Percentiles rank a stretch among this genome's conserved stretches.
These are phyloP conservation scores for Semaprochilodus insignis DNA, from an alignment of 2,797 vertebrate genomes.

Conservation along the genomic window DNA sequence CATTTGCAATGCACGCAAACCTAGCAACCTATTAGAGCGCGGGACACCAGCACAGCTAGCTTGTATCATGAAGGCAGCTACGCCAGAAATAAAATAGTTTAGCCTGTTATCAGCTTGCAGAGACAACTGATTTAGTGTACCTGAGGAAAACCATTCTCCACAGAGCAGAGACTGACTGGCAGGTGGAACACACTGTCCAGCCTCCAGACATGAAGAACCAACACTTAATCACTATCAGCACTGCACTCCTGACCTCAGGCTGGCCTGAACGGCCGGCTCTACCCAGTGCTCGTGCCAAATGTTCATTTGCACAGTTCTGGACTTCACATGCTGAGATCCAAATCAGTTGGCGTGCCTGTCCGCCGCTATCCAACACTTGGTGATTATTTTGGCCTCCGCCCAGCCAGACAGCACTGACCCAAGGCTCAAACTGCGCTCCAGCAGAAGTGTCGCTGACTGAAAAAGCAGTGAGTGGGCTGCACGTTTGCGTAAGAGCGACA, in stretches of 20 bases:
- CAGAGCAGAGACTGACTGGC: neutral
- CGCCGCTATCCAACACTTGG: conserved; percentile 15
- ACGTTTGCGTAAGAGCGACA: neutral
- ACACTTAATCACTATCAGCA: conserved; percentile 22
- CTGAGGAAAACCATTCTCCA: neutral
- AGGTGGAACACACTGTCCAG: conserved; percentile 11
- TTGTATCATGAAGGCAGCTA: too few species aligned
- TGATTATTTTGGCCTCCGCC: conserved; percentile 8
- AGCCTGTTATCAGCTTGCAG: neutral
- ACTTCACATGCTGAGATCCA: conserved; percentile 42
- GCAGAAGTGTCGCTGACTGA: neutral
- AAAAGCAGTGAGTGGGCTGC: neutral
- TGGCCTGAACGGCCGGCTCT: conserved; percentile 23
- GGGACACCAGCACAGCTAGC: too few species aligned
- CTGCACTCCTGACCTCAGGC: conserved; percentile 38
- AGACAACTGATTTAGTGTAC: neutral
- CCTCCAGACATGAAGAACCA: conserved; percentile 30
- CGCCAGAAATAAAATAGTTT: neutral
- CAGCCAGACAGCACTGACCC: conserved; percentile 19
- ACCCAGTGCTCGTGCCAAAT: neutral
- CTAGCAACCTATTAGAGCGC: too few species aligned
- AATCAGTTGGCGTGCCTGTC: conserved; percentile 46
- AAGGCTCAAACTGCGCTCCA: neutral
- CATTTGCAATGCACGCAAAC: too few species aligned
- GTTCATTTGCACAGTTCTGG: conserved; percentile 22